A percentile compares a stretch with the other conserved stretches of the same genome.
Evolutionary conservation across 2,797 vertebrate species (phyloP).

Genomic region (Halcyon leucocephala): DNA sequence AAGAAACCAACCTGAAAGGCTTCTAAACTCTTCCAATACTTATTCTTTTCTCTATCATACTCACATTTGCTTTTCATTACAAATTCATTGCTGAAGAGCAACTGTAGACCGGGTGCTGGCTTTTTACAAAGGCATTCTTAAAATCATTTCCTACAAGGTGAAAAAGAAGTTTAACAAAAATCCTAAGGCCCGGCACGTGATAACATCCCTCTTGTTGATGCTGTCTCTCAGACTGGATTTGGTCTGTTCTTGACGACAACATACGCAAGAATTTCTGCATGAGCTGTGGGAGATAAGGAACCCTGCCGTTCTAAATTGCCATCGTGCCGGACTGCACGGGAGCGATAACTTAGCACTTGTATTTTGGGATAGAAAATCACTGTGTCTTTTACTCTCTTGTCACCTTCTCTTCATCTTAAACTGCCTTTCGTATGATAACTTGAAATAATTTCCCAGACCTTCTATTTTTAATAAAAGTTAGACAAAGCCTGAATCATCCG

Average conservation of each 20-base stretch:
- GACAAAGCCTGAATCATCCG: neutral
- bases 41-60: neutral
- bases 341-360: slow-evolving; percentile 32
- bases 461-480: neutral
- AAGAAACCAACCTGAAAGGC: neutral
- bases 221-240: neutral
- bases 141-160: neutral
- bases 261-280: neutral
- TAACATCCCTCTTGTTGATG: neutral
- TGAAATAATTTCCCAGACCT: neutral
- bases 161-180: neutral
- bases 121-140: neutral
- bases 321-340: neutral
- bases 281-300: slow-evolving; percentile 53
- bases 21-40: neutral
- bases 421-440: slow-evolving; percentile 35
- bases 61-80: neutral
- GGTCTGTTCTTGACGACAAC: neutral
- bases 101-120: neutral
- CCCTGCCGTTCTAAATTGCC: slow-evolving; percentile 4
- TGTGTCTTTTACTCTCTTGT: neutral
- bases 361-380: slow-evolving; percentile 4
- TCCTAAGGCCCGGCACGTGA: neutral
- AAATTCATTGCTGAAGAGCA: neutral
- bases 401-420: slow-evolving; percentile 6